Evolutionary conservation across 2,888 invertebrate species (phyloP).

Genomic region (Agriotes lineatus): DNA sequence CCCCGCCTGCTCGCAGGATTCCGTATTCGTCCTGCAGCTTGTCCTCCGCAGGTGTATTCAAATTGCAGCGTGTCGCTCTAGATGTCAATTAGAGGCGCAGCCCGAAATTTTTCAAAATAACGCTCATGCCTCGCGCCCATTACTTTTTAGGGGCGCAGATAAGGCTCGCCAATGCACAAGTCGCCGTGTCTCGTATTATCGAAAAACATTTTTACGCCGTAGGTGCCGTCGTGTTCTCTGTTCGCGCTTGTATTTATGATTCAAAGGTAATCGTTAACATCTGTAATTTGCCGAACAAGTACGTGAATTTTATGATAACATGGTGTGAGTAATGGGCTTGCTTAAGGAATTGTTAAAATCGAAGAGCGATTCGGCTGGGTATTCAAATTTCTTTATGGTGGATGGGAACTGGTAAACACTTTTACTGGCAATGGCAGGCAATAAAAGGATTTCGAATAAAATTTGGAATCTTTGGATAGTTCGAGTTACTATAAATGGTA

Average conservation of each 20-base stretch:
- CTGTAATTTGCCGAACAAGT: slow-evolving; percentile 53
- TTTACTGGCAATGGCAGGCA: too few relatives aligned
- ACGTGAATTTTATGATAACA: slow-evolving; percentile 48
- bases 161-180: slow-evolving; percentile 23
- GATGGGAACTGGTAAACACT: too few relatives aligned
- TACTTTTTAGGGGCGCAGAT: slow-evolving; percentile 30
- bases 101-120: slow-evolving; percentile 20
- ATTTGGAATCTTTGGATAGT: too few relatives aligned
- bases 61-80: slow-evolving; percentile 3
- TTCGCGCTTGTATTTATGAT: slow-evolving; percentile 55
- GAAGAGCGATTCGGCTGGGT: too few relatives aligned
- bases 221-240: slow-evolving; percentile 53
- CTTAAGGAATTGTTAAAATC: slow-evolving; percentile 3
- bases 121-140: slow-evolving; percentile 17
- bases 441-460: too few relatives aligned
- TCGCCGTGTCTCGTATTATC: slow-evolving; percentile 45
- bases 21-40: slow-evolving; percentile 1
- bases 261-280: slow-evolving; percentile 55
- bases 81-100: slow-evolving; percentile 20
- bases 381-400: too few relatives aligned
- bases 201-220: slow-evolving; percentile 52
- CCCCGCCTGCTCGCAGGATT: neutral
- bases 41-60: slow-evolving; percentile 18
- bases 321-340: slow-evolving; percentile 45
- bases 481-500: too few relatives aligned